Conservation (phyloP, 1,140 invertebrate genomes). For the Saccostrea cuccullata region DNA sequence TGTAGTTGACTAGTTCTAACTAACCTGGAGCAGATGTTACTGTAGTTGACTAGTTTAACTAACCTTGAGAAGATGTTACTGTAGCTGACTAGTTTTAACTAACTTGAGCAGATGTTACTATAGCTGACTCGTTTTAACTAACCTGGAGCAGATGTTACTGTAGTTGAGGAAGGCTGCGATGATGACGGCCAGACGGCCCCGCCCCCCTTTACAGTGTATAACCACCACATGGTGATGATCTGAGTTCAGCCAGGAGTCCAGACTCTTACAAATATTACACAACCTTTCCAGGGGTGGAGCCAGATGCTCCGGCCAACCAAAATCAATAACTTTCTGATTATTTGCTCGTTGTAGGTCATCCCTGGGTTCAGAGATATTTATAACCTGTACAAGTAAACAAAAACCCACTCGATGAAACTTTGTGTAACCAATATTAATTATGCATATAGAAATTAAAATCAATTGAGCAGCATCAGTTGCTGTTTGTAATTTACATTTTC, state of each 20-base stretch:
- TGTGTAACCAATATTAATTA: not conserved
- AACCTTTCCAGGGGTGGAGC: slow-evolving; percentile 93
- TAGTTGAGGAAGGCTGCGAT: slow-evolving; percentile 96
- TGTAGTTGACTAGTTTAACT: slow-evolving; percentile 89
- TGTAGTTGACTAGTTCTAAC: slow-evolving; percentile 86
- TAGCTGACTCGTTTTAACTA: not conserved
- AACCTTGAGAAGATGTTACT: not conserved
- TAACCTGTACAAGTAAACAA: slow-evolving; percentile 75
- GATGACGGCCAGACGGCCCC: slow-evolving; percentile 87
- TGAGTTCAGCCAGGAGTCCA: slow-evolving; percentile 92
- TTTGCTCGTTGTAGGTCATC: slow-evolving; percentile 82
- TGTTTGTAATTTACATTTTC: too few species aligned
- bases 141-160: slow-evolving; percentile 91
- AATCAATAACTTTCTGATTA: slow-evolving; percentile 82
- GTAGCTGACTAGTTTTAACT: not conserved
- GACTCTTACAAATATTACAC: slow-evolving; percentile 93
- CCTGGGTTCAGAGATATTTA: slow-evolving; percentile 88
- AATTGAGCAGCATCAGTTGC: too few species aligned
- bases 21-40: slow-evolving; percentile 90
- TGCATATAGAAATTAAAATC: too few species aligned
- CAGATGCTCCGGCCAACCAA: slow-evolving; percentile 90
- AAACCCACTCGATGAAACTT: slow-evolving; percentile 36
- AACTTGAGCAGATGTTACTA: not conserved
- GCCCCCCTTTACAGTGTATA: slow-evolving; percentile 89
- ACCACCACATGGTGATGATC: slow-evolving; percentile 89